phyloP scores from a whole-genome alignment of 2,888 invertebrate genomes.

The Herminia tarsipennalis region DNA sequence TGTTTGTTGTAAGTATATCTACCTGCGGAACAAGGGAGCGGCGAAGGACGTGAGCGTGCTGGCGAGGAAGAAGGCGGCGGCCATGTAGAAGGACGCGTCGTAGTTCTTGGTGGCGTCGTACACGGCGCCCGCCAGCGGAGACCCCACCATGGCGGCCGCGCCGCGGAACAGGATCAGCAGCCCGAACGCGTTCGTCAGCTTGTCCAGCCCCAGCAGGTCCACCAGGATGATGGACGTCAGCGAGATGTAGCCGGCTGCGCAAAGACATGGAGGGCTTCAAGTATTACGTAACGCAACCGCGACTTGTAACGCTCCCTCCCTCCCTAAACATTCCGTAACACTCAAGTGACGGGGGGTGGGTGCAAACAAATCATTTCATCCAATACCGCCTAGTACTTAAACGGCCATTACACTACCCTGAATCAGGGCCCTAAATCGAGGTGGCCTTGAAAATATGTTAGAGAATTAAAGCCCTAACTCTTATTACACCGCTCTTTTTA shows the following conservation, averaged over 20 bases:
- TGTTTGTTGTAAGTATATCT: background rate
- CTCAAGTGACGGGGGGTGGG: too few species aligned
- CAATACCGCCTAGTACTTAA: too few species aligned
- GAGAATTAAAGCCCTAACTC: too few species aligned
- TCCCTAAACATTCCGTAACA: too few species aligned
- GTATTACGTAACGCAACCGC: too few species aligned
- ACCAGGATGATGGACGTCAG: conserved; percentile 99
- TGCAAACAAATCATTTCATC: too few species aligned
- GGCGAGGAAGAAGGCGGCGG: conserved; percentile 94
- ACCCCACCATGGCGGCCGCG: conserved; percentile 95
- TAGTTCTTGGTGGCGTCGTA: conserved; percentile 95
- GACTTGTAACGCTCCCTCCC: too few species aligned
- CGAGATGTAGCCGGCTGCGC: conserved; percentile 98
- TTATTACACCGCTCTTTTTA: too few species aligned
- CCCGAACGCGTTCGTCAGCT: conserved; percentile 98
- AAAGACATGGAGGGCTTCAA: too few species aligned
- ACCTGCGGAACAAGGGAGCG: conserved; percentile 89
- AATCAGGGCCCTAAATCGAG: too few species aligned
- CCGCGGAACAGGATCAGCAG: conserved; percentile 98
- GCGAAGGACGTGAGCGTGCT: conserved; percentile 94
- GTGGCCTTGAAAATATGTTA: too few species aligned
- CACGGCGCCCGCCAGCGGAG: conserved; percentile 94
- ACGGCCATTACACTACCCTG: too few species aligned
- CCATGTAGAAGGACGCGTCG: conserved; percentile 96
- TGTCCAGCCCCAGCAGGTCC: conserved; percentile 97